phyloP scores from a whole-genome alignment of 2,113 vertebrate genomes.

The Phyllostomus hastatus region DNA sequence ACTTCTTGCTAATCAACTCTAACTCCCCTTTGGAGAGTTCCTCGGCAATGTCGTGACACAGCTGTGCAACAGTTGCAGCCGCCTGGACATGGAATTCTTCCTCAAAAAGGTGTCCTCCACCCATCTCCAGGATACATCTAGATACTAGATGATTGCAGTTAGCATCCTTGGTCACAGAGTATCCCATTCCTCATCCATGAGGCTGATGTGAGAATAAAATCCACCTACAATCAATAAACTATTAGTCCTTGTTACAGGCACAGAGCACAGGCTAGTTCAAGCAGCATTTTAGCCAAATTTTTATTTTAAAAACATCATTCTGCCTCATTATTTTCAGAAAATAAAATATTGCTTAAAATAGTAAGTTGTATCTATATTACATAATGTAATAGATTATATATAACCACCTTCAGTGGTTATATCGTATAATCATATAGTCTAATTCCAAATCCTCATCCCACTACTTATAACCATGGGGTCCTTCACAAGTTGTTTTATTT shows the following conservation, averaged over 20 bases:
- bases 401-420: background rate
- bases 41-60: background rate
- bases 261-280: background rate
- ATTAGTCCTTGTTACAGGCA: background rate
- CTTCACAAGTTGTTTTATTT: background rate
- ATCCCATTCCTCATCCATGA: background rate
- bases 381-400: background rate
- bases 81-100: background rate
- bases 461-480: background rate
- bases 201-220: background rate
- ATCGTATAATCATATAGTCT: background rate
- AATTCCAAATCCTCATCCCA: background rate
- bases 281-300: background rate
- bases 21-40: no score
- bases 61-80: background rate
- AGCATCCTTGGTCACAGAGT: background rate
- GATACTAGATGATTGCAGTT: background rate
- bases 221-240: background rate
- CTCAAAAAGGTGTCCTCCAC: background rate
- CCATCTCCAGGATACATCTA: background rate
- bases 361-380: background rate
- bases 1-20: background rate
- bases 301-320: background rate
- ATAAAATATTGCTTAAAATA: background rate
- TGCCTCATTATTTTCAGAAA: background rate